A percentile compares a stretch with the other conserved stretches of the same genome.
Conservation (phyloP, 1,140 invertebrate species). For the Apis florea region DNA sequence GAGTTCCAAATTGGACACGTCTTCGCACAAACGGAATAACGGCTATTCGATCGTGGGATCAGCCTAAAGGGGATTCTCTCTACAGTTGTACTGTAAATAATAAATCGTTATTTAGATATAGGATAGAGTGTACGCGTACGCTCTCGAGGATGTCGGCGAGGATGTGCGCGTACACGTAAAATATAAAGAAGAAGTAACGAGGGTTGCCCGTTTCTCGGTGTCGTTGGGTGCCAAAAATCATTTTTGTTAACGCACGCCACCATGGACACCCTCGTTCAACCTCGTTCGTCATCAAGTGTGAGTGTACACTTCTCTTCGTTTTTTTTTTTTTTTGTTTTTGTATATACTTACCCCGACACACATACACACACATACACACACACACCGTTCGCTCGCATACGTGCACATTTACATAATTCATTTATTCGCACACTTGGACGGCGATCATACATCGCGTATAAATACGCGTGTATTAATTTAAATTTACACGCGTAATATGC, state of each 20-base stretch:
- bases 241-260: conserved; percentile 18
- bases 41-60: conserved; percentile 15
- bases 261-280: not conserved
- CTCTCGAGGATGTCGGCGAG: not conserved
- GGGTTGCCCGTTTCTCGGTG: conserved; percentile 1
- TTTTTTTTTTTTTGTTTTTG: conserved; percentile 13
- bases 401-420: not conserved
- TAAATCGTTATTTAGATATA: conserved; percentile 10
- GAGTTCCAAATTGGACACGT: conserved; percentile 39
- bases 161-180: not conserved
- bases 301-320: conserved; percentile 31
- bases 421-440: not conserved
- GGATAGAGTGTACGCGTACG: conserved; percentile 12
- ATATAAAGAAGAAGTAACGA: not conserved
- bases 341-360: conserved; percentile 19
- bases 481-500: conserved; percentile 17
- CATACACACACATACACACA: not conserved
- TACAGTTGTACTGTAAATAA: conserved; percentile 53
- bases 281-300: conserved; percentile 40
- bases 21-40: conserved; percentile 40
- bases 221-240: conserved; percentile 36
- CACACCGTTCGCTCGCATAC: not conserved
- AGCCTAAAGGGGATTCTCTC: conserved; percentile 5
- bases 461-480: not conserved
- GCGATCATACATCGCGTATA: not conserved